A percentile compares a stretch with the other conserved stretches of the same genome.
Conservation (phyloP, 1,140 invertebrate species). For the Ridgeia piscesae region DNA sequence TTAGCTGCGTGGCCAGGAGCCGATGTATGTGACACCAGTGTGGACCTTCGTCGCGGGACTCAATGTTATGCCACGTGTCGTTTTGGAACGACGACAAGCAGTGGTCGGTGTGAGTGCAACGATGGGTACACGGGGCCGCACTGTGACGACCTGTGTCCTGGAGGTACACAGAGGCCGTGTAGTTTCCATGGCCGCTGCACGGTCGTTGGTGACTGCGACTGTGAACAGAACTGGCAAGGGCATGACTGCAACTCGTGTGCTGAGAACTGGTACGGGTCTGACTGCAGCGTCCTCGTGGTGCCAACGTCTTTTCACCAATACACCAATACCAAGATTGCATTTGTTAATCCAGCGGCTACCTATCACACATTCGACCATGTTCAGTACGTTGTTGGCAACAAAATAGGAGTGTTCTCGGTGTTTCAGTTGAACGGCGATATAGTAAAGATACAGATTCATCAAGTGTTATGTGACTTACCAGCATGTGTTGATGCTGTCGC, state of each 20-base stretch:
- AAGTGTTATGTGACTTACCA: neutral
- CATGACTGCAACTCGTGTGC: constrained; percentile 29
- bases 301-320: neutral
- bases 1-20: neutral
- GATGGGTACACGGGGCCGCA: constrained; percentile 32
- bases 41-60: neutral
- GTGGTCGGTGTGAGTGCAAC: constrained; percentile 31
- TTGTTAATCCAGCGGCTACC: constrained; percentile 26
- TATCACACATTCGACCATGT: constrained; percentile 34
- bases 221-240: constrained; percentile 37
- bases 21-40: neutral
- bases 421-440: constrained; percentile 20
- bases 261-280: constrained; percentile 24
- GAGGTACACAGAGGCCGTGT: constrained; percentile 34
- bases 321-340: constrained; percentile 24
- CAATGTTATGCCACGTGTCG: constrained; percentile 30
- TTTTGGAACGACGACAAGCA: constrained; percentile 24
- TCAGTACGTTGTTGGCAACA: constrained; percentile 25
- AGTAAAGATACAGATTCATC: constrained; percentile 31
- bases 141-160: constrained; percentile 33
- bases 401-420: constrained; percentile 31
- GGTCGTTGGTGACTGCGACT: constrained; percentile 29
- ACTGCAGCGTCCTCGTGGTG: constrained; percentile 33
- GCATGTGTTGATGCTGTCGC: constrained; percentile 9
- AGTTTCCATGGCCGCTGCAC: constrained; percentile 33